phyloP scores from a whole-genome alignment of 2,113 vertebrate species.

The Heteronetta atricapilla region DNA sequence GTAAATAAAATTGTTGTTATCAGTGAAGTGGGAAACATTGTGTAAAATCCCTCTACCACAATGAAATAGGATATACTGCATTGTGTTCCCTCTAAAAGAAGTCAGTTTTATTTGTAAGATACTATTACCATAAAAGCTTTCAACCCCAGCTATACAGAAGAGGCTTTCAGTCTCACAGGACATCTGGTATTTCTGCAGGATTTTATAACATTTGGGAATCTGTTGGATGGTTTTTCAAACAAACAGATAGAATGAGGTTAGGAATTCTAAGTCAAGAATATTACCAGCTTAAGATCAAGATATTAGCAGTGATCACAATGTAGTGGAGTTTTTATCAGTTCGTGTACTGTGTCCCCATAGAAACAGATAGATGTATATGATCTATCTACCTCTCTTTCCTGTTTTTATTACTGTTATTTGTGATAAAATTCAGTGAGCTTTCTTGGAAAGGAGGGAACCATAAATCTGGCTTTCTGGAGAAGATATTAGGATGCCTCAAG shows the following conservation, averaged over 20 bases:
- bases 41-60: background rate
- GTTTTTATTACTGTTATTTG: background rate
- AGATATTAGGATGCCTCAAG: background rate
- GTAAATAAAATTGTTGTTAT: background rate
- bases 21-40: background rate
- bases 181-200: background rate
- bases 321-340: background rate
- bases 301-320: background rate
- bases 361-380: background rate
- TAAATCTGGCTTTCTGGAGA: background rate
- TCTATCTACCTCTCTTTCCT: background rate
- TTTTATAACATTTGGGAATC: background rate
- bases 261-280: background rate
- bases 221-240: background rate
- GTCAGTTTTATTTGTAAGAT: background rate
- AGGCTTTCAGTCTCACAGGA: background rate
- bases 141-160: background rate
- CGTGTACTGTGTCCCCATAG: rapidly evolving
- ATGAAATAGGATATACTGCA: rapidly evolving
- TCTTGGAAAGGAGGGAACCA: background rate
- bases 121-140: background rate
- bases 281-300: background rate
- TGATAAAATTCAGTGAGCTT: background rate
- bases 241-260: background rate
- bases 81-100: background rate